Conservation (phyloP, 2,888 invertebrate genomes). For the Campaea margaritaria region DNA sequence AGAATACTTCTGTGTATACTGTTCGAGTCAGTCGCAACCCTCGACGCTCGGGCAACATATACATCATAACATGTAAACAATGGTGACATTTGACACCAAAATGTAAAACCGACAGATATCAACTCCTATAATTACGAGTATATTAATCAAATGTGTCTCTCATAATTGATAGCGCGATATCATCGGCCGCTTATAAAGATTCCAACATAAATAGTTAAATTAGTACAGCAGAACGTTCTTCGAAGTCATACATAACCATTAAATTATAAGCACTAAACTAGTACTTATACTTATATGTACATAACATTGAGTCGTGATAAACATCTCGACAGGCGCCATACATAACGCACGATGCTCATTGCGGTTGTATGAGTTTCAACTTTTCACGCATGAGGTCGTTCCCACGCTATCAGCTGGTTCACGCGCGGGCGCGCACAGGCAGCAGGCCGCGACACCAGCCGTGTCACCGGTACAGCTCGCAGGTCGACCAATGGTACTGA, state of each 20-base stretch:
- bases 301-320: conserved; percentile 20
- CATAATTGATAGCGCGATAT: conserved; percentile 27
- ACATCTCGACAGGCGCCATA: conserved; percentile 41
- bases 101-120: conserved; percentile 28
- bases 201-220: conserved; percentile 20
- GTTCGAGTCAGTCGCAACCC: conserved; percentile 48
- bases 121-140: conserved; percentile 17
- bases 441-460: conserved; percentile 60
- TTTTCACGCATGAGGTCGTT: conserved; percentile 67
- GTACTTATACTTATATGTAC: too few species aligned
- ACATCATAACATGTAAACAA: conserved; percentile 42
- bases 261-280: too few species aligned
- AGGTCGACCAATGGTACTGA: conserved; percentile 6
- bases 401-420: conserved; percentile 80
- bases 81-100: conserved; percentile 40
- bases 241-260: too few species aligned
- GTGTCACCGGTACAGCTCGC: conserved; percentile 49
- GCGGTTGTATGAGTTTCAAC: conserved; percentile 32
- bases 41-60: conserved; percentile 42
- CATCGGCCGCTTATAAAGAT: conserved; percentile 20
- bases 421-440: conserved; percentile 69
- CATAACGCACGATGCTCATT: conserved; percentile 42
- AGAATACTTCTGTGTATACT: conserved; percentile 49
- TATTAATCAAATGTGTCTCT: conserved; percentile 27
- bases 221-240: conserved; percentile 24